Evolutionary conservation across 2,113 vertebrate species (phyloP).

Genomic region (Zapornia atra): DNA sequence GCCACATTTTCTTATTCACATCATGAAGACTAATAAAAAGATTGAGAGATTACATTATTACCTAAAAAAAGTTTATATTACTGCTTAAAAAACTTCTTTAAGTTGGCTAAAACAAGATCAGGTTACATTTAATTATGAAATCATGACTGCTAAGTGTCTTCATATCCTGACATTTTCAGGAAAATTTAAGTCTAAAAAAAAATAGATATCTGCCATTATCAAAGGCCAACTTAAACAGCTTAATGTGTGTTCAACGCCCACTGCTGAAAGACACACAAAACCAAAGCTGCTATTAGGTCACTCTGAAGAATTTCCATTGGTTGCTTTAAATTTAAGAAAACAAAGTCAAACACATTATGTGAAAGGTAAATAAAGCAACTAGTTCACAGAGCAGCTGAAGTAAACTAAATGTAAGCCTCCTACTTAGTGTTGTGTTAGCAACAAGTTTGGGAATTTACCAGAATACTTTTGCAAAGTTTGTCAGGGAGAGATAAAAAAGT

Average conservation of each 20-base stretch:
- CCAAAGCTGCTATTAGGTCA: background rate
- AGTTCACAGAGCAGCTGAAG: background rate
- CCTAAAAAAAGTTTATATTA: background rate
- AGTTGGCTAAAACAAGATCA: background rate
- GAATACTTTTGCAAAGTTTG: background rate
- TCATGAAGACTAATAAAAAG: background rate
- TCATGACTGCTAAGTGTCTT: background rate
- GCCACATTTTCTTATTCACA: background rate
- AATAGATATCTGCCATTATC: background rate
- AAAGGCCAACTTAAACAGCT: background rate
- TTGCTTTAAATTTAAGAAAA: background rate
- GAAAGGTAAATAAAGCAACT: background rate
- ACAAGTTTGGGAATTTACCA: background rate
- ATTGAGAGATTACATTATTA: background rate
- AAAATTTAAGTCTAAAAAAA: background rate
- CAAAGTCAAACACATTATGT: background rate
- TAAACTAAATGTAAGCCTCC: background rate
- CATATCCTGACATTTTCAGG: background rate
- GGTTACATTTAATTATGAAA: background rate
- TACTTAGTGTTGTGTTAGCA: background rate
- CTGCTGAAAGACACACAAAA: background rate
- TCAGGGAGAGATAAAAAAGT: background rate
- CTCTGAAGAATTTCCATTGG: background rate
- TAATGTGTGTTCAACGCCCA: background rate
- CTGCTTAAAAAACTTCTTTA: background rate